phyloP scores from a whole-genome alignment of 2,797 vertebrate species.

The Anisognathus igniventris region DNA sequence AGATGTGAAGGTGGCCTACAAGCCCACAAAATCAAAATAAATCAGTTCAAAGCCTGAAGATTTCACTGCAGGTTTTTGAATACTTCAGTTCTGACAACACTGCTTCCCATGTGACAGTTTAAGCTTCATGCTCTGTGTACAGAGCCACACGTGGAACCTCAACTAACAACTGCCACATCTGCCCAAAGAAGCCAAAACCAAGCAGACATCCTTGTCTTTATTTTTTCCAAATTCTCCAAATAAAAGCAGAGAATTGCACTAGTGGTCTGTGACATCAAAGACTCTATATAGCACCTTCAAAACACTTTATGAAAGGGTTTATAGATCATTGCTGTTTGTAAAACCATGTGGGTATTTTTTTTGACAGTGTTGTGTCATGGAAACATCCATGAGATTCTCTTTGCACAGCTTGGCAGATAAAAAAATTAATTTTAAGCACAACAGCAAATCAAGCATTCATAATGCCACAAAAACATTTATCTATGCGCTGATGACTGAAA shows the following conservation, averaged over 20 bases:
- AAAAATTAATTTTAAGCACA: constrained; percentile 9
- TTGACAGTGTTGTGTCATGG: background rate
- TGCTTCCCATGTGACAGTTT: background rate
- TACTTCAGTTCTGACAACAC: background rate
- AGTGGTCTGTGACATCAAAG: background rate
- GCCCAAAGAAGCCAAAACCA: background rate
- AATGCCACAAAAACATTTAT: constrained; percentile 33
- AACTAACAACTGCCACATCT: background rate
- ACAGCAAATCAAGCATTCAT: constrained; percentile 35
- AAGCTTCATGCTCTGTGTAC: background rate
- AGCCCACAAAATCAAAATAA: background rate
- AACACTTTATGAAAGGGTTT: background rate
- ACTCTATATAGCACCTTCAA: background rate
- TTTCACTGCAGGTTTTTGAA: background rate
- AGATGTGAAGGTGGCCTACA: background rate
- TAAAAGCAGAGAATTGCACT: background rate
- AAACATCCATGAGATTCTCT: background rate
- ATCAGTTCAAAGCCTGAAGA: background rate
- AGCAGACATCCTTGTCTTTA: background rate
- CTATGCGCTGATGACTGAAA: background rate
- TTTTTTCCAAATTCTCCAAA: background rate
- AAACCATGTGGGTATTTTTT: background rate
- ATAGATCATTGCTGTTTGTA: background rate
- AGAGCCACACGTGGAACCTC: background rate
- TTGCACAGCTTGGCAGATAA: background rate